Base-by-base conservation (phyloP, 2,888 invertebrate genomes). In the Zelleria hepariella region DNA sequence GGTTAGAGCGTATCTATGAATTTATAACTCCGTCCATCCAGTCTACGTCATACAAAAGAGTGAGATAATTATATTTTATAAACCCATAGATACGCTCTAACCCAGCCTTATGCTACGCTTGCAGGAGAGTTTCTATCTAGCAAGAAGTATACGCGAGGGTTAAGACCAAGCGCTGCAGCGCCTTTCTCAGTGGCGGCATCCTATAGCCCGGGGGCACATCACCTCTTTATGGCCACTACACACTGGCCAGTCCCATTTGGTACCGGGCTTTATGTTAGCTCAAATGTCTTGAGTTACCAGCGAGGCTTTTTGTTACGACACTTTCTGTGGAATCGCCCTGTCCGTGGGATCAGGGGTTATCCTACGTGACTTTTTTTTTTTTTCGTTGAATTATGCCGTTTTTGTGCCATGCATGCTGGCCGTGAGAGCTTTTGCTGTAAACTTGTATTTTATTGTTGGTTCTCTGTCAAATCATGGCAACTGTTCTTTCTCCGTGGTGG, bases 231-330 rank as follows among this genome's bases (percentile, higher is more conserved):
- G 80, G 76, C 78, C 71, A 68, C 69, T 71, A 67, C 61, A 65
- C 64, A 67, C 67, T 73, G 73, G 74, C 71, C 71, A 74, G 73
- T 78, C 74, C 75, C 75, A 79, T 82, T 83, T 82, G 77, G 77
- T 82, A 77, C 75, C 77, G 75, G 71, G 69, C 32, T 84, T 86
- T 82, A 86, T 83, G 78, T 80, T 58, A 82, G 78, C 80, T 58
- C 18, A 62, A 62, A 62, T 60, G 58, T 62, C 60, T 56, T 62
- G 54, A 61, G 58, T 58, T 59, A 42, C 32, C 61, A 61, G 27
- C 49, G 59, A 49, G 55, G 53, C 59, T 61, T 61, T 58, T 18
- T 52, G 51, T 48, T 58, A 42, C 32, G 32, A 42, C 32, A 42
- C 32, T 15, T 42, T 42, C 32, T 42, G 32, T 15, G 32, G 1